Conservation (phyloP, 2,113 vertebrate species). For the Chaetura pelagica region DNA sequence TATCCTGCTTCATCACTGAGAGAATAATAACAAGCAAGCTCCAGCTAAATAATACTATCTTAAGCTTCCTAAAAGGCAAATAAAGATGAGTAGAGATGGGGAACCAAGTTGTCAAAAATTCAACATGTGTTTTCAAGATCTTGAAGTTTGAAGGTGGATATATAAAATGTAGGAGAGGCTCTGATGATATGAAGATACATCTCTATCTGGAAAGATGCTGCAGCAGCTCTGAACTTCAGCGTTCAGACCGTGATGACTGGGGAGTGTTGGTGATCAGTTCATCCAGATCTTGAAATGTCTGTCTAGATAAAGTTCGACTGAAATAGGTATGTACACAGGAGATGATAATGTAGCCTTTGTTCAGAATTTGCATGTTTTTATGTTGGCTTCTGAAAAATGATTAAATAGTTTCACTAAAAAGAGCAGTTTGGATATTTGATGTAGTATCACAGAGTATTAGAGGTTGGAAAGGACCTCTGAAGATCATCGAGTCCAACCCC, state of each 20-base stretch:
- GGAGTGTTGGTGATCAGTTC: background rate
- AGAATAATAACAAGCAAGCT: background rate
- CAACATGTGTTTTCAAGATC: too few species aligned
- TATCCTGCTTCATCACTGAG: background rate
- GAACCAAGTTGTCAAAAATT: background rate
- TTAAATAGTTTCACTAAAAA: background rate
- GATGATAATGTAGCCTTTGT: background rate
- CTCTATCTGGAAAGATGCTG: background rate
- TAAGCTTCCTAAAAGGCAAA: background rate
- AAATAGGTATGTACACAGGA: background rate
- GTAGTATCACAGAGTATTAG: too few species aligned
- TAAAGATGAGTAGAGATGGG: background rate
- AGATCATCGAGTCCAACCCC: too few species aligned
- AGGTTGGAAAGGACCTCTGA: too few species aligned
- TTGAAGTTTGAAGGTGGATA: background rate
- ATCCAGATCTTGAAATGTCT: background rate
- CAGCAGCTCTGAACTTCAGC: background rate
- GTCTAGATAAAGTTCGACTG: background rate
- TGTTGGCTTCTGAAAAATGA: background rate
- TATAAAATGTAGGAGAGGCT: background rate
- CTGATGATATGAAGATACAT: background rate
- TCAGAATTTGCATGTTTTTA: background rate
- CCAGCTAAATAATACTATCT: background rate
- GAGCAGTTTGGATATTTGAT: background rate
- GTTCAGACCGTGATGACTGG: background rate